Evolutionary conservation across 1,140 invertebrate genomes (phyloP).

Genomic region (Heterodera schachtii): DNA sequence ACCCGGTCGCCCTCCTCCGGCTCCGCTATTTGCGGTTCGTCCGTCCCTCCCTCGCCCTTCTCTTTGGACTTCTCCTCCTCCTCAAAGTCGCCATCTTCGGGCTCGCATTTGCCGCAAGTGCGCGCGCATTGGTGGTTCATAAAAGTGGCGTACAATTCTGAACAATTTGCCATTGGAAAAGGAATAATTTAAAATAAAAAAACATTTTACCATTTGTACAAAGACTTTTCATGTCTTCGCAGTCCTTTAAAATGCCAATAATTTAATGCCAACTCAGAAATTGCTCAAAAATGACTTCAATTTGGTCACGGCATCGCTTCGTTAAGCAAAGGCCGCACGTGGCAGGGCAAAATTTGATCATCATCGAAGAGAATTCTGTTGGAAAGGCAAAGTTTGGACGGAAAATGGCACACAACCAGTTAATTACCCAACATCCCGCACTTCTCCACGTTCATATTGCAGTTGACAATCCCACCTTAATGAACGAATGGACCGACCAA

Average conservation of each 20-base stretch:
- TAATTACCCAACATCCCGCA: slow-evolving; percentile 30
- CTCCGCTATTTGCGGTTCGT: slow-evolving; percentile 15
- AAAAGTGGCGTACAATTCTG: slow-evolving; percentile 51
- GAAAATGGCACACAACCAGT: too few species aligned
- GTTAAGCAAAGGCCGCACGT: slow-evolving; percentile 54
- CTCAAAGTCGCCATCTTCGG: slow-evolving; percentile 36
- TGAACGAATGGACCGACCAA: background rate
- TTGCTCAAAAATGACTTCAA: slow-evolving; percentile 25
- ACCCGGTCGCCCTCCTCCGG: slow-evolving; percentile 23
- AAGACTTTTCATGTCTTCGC: slow-evolving; percentile 52
- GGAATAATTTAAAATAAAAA: background rate
- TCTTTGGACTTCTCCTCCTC: slow-evolving; percentile 29
- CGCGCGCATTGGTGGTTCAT: slow-evolving; percentile 53
- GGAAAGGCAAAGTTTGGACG: background rate
- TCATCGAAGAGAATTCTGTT: slow-evolving; percentile 49
- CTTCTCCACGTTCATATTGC: slow-evolving; percentile 49
- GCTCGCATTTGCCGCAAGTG: slow-evolving; percentile 53
- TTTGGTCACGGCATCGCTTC: slow-evolving; percentile 49
- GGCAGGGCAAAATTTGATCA: slow-evolving; percentile 56
- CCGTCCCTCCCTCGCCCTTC: slow-evolving; percentile 3
- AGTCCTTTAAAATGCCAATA: slow-evolving; percentile 26
- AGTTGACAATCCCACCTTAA: slow-evolving; percentile 51
- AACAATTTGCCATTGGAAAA: background rate
- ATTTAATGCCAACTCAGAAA: background rate
- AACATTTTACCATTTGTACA: slow-evolving; percentile 41